Percentiles rank a stretch among this genome's conserved stretches.
Conservation (phyloP, 2,113 vertebrate species). For the Megalops atlanticus region DNA sequence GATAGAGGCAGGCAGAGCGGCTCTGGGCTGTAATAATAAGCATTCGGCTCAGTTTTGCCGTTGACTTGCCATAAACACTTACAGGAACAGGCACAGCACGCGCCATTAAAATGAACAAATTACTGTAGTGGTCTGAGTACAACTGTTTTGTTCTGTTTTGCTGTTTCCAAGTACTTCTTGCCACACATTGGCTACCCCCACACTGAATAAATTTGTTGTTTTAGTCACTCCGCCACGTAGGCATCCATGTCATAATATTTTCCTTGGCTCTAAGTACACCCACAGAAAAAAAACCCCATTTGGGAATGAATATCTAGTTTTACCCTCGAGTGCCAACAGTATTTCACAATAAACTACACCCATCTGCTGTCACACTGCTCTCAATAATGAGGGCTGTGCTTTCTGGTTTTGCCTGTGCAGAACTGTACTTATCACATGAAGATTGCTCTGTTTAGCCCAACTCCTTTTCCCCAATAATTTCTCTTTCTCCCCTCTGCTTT, state of each 20-base stretch:
- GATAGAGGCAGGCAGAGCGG: constrained; percentile 17
- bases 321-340: neutral
- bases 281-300: neutral
- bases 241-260: neutral
- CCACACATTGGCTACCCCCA: neutral
- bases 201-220: neutral
- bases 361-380: neutral
- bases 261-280: no score
- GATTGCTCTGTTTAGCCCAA: constrained; percentile 8
- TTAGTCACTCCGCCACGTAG: neutral
- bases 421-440: neutral
- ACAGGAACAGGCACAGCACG: no score
- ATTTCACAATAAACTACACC: neutral
- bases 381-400: neutral
- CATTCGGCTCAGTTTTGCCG: no score
- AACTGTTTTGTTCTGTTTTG: no score
- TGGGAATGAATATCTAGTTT: no score
- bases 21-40: no score
- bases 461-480: neutral
- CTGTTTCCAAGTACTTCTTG: no score
- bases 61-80: neutral
- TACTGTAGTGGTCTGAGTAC: no score
- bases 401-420: neutral
- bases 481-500: neutral
- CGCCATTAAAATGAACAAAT: no score